Conservation (phyloP, 2,888 invertebrate genomes). For the Lithophane socia region DNA sequence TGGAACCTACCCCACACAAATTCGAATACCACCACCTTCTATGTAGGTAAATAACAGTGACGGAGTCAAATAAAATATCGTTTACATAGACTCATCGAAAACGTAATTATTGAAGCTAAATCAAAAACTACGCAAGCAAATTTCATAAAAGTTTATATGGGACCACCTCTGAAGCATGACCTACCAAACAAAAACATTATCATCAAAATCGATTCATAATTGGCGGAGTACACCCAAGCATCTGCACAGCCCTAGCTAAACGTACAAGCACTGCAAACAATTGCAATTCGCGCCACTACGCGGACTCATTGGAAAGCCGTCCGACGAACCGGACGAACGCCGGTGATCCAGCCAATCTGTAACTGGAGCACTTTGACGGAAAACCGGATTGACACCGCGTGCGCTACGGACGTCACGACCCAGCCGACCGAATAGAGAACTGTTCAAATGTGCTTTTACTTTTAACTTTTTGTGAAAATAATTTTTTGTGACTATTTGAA, state of each 20-base stretch:
- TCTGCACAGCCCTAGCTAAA: neutral
- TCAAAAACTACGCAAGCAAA: too few species aligned
- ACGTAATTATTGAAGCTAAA: too few species aligned
- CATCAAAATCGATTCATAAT: too few species aligned
- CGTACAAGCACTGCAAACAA: conserved; percentile 12
- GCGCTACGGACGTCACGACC: conserved; percentile 15
- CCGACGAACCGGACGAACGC: conserved; percentile 11
- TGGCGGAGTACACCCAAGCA: neutral
- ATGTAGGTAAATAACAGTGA: too few species aligned
- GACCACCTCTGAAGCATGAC: too few species aligned
- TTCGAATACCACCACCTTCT: too few species aligned
- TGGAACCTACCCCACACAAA: too few species aligned
- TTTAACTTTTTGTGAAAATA: conserved; percentile 9
- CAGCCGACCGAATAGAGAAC: conserved; percentile 18
- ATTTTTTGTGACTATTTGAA: neutral
- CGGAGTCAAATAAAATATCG: too few species aligned
- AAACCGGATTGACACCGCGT: conserved; percentile 62
- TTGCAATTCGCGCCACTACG: conserved; percentile 42
- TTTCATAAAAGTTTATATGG: too few species aligned
- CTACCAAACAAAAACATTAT: too few species aligned
- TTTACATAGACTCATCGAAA: too few species aligned
- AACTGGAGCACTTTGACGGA: conserved; percentile 63
- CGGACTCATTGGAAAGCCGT: conserved; percentile 64
- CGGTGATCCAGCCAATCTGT: conserved; percentile 60
- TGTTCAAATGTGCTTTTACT: conserved; percentile 26